Evolutionary conservation across 1,140 invertebrate genomes (phyloP), one percentile per base, ranked within the genome.

Genomic region (Procambarus virginalis): DNA sequence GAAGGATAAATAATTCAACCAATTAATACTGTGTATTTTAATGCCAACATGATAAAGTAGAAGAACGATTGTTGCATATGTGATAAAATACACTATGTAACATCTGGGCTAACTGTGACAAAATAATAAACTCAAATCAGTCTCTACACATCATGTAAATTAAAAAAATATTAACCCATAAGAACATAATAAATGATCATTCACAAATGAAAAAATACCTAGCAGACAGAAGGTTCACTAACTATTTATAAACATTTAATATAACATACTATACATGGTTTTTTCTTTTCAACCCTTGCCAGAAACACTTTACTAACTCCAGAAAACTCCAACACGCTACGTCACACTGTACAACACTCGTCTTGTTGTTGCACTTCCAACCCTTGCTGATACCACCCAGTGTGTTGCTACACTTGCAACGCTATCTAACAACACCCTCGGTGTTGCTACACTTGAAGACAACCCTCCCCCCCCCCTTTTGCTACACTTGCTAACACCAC

Each of bases 1-100:
- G 48, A 60, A 78, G 60, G 68, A 81, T 73, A 48, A 88, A 81
- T 73, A 45, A 87, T 2, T 48, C 5, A 79, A 51, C 48, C 34
- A 73, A 81, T 70, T 88, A 88, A 88, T 88, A 88, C 86, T 88
- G 86, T 88, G 86, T 88, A 88, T 88, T 89, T 89, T 89, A 89
- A 89, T 89, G 87, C 87, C 87, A 89, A 89, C 87, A 83, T 89
- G 87, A 51, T 88, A 83, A 82, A 88, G 86, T 88, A 88, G 86
- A 88, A 88, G 86, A 88, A 88, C 73, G 70, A 64, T 82, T 81
- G 46, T 88, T 88, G 86, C 86, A 88, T 82, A 88, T 83, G 80
- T 88, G 80, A 88, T 88, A 88, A 88, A 88, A 88, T 88, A 88
- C 86, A 88, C 78, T 88, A 88, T 83, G 68, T 88, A 83, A 82